Conservation (phyloP, 37 sponge, comb jelly and placozoan genomes). For the Tethya wilhelma region DNA sequence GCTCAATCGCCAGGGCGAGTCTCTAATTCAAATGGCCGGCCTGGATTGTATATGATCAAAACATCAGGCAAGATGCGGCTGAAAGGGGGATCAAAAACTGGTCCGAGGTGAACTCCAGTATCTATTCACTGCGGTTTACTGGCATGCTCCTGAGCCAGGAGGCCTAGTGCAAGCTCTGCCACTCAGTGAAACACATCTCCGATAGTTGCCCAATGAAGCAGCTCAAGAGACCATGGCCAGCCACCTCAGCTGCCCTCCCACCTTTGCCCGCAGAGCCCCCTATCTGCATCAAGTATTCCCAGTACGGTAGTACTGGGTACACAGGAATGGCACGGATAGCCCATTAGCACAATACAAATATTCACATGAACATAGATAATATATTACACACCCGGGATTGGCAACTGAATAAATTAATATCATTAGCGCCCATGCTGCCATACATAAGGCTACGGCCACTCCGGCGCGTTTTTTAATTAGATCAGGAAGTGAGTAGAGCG, state of each 20-base stretch:
- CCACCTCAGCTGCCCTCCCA: background rate
- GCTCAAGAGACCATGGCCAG: background rate
- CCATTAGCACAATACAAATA: too few species aligned
- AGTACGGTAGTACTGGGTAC: too few species aligned
- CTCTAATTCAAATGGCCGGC: background rate
- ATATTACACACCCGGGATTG: too few species aligned
- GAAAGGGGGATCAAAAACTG: background rate
- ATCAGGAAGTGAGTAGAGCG: too few species aligned
- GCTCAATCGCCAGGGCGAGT: background rate
- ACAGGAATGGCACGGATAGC: too few species aligned
- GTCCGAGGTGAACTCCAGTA: background rate
- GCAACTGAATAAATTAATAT: too few species aligned
- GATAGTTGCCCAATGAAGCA: background rate
- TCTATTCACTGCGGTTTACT: background rate
- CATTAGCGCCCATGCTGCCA: too few species aligned
- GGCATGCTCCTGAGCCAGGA: background rate
- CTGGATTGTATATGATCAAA: background rate
- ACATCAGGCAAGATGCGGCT: background rate
- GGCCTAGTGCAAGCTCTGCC: constrained; percentile 13
- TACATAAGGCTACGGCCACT: too few species aligned
- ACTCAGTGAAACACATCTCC: constrained; percentile 4
- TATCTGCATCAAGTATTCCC: too few species aligned
- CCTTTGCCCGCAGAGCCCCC: background rate
- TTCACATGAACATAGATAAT: too few species aligned
- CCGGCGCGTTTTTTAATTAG: too few species aligned